Conservation (phyloP, 1,140 invertebrate genomes). For the Riptortus pedestris region DNA sequence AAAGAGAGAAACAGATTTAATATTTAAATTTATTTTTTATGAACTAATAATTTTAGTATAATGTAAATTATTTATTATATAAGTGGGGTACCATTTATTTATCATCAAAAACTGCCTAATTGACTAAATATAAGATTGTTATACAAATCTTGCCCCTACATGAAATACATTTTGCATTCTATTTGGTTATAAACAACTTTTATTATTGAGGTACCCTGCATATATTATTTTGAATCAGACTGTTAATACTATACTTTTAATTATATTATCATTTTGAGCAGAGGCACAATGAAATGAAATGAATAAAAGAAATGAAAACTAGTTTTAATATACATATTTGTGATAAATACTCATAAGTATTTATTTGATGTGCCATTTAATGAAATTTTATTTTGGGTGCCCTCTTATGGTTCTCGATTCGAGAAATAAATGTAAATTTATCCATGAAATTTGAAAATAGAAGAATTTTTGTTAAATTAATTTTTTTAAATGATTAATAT, state of each 20-base stretch:
- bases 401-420: not conserved
- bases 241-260: slow-evolving; percentile 1
- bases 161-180: too few species aligned
- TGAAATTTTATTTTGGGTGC: not conserved
- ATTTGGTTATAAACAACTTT: too few species aligned
- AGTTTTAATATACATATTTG: slow-evolving; percentile 13
- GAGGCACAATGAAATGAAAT: slow-evolving; percentile 5
- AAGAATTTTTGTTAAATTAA: too few species aligned
- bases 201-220: slow-evolving; percentile 9
- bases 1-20: slow-evolving; percentile 20
- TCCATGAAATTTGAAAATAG: too few species aligned
- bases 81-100: slow-evolving; percentile 11
- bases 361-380: slow-evolving; percentile 18
- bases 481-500: not conserved
- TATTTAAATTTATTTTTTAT: slow-evolving; percentile 22
- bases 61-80: slow-evolving; percentile 15
- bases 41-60: slow-evolving; percentile 16
- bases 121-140: too few species aligned
- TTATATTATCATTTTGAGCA: too few species aligned
- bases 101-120: not conserved
- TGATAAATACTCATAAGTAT: slow-evolving; percentile 17
- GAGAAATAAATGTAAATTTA: not conserved
- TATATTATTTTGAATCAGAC: not conserved
- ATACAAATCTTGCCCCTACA: too few species aligned
- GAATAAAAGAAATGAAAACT: not conserved